phyloP scores from a whole-genome alignment of 2,888 invertebrate genomes.

The Coecobrya sp. region DNA sequence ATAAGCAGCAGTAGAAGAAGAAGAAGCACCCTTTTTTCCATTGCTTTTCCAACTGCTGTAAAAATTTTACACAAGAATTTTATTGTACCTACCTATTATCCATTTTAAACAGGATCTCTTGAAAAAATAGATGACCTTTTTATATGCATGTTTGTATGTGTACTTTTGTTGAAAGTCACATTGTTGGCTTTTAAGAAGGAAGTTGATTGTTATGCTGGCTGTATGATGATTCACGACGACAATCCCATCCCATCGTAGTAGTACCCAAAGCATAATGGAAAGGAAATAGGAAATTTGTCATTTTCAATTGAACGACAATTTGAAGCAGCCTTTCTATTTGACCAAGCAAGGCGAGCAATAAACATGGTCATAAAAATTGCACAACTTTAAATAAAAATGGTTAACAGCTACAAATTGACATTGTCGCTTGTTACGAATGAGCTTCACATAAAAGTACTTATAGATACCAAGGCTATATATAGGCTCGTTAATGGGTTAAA shows the following conservation, averaged over 20 bases:
- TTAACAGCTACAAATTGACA: conserved; percentile 6
- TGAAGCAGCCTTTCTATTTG: conserved; percentile 1
- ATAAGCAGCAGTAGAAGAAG: too few species aligned
- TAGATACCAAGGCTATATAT: not conserved
- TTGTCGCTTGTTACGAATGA: not conserved
- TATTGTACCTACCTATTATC: too few species aligned
- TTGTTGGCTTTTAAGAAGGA: conserved; percentile 46
- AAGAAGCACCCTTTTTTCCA: not conserved
- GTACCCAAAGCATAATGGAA: not conserved
- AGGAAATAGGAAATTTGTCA: conserved; percentile 61
- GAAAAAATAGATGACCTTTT: not conserved
- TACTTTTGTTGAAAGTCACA: not conserved
- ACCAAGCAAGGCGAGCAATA: not conserved
- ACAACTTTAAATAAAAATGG: conserved; percentile 20
- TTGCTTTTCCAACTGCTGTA: not conserved
- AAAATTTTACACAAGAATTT: too few species aligned
- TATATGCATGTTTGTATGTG: too few species aligned
- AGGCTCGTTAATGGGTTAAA: too few species aligned
- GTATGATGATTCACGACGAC: not conserved
- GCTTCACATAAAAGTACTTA: not conserved
- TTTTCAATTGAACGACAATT: not conserved
- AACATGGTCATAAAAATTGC: conserved; percentile 48
- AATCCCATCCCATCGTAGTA: not conserved
- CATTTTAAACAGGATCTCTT: not conserved
- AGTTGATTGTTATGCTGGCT: conserved; percentile 17